Evolutionary conservation across 2,888 invertebrate species (phyloP).

Genomic region (Thera obeliscata): DNA sequence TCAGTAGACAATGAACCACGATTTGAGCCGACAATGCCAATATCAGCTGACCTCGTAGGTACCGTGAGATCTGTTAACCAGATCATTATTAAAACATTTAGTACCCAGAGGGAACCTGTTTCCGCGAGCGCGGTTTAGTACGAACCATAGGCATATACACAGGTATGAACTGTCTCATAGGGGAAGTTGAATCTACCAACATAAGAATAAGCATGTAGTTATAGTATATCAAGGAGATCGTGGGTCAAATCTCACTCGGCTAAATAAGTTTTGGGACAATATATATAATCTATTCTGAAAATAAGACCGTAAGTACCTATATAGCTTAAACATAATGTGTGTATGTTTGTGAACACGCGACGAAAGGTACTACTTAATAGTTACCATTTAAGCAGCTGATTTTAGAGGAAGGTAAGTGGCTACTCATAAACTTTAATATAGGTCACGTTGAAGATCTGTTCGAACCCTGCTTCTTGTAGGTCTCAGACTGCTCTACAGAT

Average conservation of each 20-base stretch:
- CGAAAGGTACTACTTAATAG: too few species aligned
- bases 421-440: not conserved
- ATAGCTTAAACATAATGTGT: too few species aligned
- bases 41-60: conserved; percentile 44
- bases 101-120: conserved; percentile 8
- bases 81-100: conserved; percentile 38
- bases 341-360: too few species aligned
- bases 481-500: not conserved
- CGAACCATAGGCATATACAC: not conserved
- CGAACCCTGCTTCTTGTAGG: too few species aligned
- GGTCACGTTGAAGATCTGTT: not conserved
- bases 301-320: too few species aligned
- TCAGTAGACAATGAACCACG: conserved; percentile 28
- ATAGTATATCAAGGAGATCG: too few species aligned
- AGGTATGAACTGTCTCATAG: not conserved
- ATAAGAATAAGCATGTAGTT: not conserved
- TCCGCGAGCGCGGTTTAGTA: not conserved
- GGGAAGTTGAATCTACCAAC: not conserved
- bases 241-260: too few species aligned
- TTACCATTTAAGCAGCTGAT: not conserved
- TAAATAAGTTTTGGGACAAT: too few species aligned
- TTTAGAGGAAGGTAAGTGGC: not conserved
- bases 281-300: too few species aligned
- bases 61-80: conserved; percentile 47
- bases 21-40: conserved; percentile 40